Percentiles rank a stretch among this genome's conserved stretches.
Conservation (phyloP, 2,113 vertebrate genomes). For the Pollachius pollachius region DNA sequence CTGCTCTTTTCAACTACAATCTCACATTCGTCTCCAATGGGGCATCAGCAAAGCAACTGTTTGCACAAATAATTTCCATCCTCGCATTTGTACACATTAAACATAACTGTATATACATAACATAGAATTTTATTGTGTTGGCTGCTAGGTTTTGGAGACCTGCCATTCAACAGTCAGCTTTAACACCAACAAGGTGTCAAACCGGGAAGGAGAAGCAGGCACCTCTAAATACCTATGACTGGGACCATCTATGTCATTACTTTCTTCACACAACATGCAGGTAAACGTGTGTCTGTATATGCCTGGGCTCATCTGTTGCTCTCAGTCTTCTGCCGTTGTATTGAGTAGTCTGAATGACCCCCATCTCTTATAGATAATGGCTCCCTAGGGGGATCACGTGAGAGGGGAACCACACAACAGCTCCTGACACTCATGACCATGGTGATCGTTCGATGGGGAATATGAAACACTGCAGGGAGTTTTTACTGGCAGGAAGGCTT, state of each 20-base stretch:
- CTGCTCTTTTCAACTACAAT: too few relatives aligned
- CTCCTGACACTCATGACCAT: constrained; percentile 33
- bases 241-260: constrained; percentile 1
- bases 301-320: constrained; percentile 17
- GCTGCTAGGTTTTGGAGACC: too few relatives aligned
- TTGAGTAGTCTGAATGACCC: constrained; percentile 38
- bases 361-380: constrained; percentile 44
- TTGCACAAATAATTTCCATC: too few relatives aligned
- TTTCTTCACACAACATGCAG: not conserved
- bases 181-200: constrained; percentile 6
- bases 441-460: constrained; percentile 38
- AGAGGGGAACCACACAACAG: constrained; percentile 41
- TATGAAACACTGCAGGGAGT: constrained; percentile 15
- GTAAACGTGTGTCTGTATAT: constrained; percentile 2
- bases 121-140: too few relatives aligned
- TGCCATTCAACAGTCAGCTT: constrained; percentile 3
- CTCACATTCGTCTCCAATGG: too few relatives aligned
- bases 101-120: too few relatives aligned
- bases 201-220: not conserved
- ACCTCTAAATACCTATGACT: constrained; percentile 1
- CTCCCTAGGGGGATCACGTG: constrained; percentile 42
- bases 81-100: too few relatives aligned
- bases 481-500: constrained; percentile 19
- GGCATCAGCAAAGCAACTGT: too few relatives aligned
- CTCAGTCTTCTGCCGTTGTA: constrained; percentile 36